Conservation (phyloP, 2,888 invertebrate species). For the Drosophila fulvimacula region DNA sequence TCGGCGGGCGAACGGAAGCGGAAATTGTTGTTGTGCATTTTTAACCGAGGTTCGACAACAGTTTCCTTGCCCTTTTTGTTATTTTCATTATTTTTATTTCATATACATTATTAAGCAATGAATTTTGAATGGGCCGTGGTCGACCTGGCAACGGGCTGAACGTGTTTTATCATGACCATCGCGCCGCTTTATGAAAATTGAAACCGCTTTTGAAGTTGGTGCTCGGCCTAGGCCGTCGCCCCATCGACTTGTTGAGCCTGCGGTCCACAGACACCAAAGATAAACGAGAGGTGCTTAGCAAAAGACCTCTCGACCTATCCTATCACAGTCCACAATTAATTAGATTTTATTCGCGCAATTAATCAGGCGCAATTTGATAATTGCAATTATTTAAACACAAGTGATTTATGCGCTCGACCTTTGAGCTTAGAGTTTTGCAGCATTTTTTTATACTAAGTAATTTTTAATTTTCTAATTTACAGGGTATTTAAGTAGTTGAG, state of each 20-base stretch:
- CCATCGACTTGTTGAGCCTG: conserved; percentile 41
- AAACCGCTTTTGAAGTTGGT: conserved; percentile 33
- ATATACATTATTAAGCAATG: conserved; percentile 60
- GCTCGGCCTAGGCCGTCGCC: background rate
- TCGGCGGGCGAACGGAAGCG: conserved; percentile 68
- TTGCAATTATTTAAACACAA: conserved; percentile 46
- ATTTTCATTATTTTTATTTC: conserved; percentile 2
- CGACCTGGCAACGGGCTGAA: conserved; percentile 39
- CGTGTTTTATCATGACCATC: conserved; percentile 44
- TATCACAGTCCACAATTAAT: conserved; percentile 54
- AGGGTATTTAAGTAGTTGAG: background rate
- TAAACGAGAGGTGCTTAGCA: background rate
- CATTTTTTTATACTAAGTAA: rapidly evolving
- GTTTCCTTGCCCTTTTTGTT: conserved; percentile 33
- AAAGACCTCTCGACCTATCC: no score
- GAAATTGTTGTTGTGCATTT: conserved; percentile 79
- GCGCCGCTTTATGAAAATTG: conserved; percentile 32
- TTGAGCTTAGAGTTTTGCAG: background rate
- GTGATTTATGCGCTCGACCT: conserved; percentile 40
- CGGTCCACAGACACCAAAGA: conserved; percentile 18
- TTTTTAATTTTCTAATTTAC: background rate
- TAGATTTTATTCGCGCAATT: conserved; percentile 47
- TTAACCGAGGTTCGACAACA: conserved; percentile 70
- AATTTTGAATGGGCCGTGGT: conserved; percentile 56
- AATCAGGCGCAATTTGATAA: conserved; percentile 71